A percentile compares a stretch with the other conserved stretches of the same genome.
These are phyloP conservation scores for Melolontha melolontha DNA, from an alignment of 2,888 invertebrate species.

Conservation along the genomic window DNA sequence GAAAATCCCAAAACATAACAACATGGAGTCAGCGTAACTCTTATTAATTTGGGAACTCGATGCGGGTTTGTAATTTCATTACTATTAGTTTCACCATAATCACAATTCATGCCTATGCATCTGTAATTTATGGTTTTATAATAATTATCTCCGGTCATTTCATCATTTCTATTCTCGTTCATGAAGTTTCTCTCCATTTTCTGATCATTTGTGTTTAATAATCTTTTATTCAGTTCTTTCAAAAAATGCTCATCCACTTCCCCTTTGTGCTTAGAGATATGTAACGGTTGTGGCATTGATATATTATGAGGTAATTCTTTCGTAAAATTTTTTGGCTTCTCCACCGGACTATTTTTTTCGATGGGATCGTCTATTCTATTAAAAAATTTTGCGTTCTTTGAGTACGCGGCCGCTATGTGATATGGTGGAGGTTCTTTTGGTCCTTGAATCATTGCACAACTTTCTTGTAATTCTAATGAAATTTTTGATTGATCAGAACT, in stretches of 20 bases:
- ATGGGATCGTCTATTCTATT: constrained; percentile 57
- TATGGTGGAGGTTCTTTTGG: constrained; percentile 79
- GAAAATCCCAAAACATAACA: constrained; percentile 54
- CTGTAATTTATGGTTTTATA: constrained; percentile 26
- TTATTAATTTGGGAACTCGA: constrained; percentile 47
- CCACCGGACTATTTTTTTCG: constrained; percentile 44
- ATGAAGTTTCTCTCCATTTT: constrained; percentile 25
- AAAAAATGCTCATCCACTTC: constrained; percentile 45
- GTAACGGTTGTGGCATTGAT: constrained; percentile 51
- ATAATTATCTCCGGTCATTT: constrained; percentile 22
- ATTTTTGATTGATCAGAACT: constrained; percentile 56
- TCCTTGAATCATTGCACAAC: constrained; percentile 49
- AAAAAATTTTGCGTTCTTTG: constrained; percentile 81
- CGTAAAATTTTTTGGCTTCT: constrained; percentile 54
- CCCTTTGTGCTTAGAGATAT: constrained; percentile 40
- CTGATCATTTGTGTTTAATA: constrained; percentile 35
- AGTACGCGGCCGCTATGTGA: constrained; percentile 85
- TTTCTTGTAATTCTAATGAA: constrained; percentile 55
- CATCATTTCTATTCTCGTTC: constrained; percentile 35
- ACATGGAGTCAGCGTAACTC: constrained; percentile 51
- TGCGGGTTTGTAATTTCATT: constrained; percentile 44
- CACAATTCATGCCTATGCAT: constrained; percentile 25
- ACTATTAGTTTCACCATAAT: constrained; percentile 36
- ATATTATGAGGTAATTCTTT: constrained; percentile 54
- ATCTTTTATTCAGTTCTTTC: constrained; percentile 41